Evolutionary conservation across 2,797 vertebrate species (phyloP).

Genomic region (Pangasius sanitwongsei): DNA sequence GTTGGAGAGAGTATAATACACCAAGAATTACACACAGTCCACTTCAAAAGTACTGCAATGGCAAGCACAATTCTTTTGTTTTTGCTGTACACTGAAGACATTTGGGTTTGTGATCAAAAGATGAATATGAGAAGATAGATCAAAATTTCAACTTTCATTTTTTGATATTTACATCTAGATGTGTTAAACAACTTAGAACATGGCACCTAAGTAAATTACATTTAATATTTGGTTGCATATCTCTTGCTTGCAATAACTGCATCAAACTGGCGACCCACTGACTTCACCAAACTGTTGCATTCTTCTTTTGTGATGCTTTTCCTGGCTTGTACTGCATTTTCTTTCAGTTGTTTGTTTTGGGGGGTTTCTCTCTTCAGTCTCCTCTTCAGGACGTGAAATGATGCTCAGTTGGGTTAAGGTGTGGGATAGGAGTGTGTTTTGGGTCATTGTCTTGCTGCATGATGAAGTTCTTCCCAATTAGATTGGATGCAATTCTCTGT

Average conservation of each 20-base stretch:
- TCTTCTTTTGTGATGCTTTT: too few species aligned
- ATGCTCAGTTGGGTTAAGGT: neutral
- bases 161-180: neutral
- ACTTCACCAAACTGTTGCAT: too few species aligned
- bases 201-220: neutral
- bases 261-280: neutral
- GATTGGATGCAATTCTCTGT: too few species aligned
- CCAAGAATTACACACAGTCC: neutral
- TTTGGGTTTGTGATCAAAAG: neutral
- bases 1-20: slow-evolving; percentile 30
- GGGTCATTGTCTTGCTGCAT: too few species aligned
- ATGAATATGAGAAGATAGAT: neutral
- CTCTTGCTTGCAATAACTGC: neutral
- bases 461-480: too few species aligned
- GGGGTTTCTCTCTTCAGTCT: too few species aligned
- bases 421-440: neutral
- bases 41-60: neutral
- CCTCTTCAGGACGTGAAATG: too few species aligned
- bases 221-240: neutral
- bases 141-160: neutral
- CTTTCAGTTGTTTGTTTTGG: too few species aligned
- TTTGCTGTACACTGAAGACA: neutral
- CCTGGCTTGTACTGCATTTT: too few species aligned
- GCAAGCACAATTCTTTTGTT: neutral
- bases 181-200: neutral